phyloP scores from a whole-genome alignment of 2,888 invertebrate genomes.

The Parnassius smintheus region DNA sequence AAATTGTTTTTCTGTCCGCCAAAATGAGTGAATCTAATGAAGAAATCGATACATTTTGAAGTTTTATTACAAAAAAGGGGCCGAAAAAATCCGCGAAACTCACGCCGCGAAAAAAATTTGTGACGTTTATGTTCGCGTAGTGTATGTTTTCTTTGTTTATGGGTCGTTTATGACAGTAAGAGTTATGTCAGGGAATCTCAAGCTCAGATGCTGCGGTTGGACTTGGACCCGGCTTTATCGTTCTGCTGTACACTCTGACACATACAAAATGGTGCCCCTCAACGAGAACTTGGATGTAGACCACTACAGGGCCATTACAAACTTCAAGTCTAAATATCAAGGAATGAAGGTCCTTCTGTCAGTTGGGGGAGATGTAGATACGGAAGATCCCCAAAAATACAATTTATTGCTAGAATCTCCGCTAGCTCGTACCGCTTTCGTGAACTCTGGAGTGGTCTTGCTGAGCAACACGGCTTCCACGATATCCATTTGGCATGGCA shows the following conservation, averaged over 20 bases:
- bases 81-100: too few relatives aligned
- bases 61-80: too few relatives aligned
- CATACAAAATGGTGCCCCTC: conserved; percentile 85
- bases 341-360: conserved; percentile 87
- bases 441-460: conserved; percentile 87
- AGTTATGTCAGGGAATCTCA: conserved; percentile 68
- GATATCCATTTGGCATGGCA: conserved; percentile 94
- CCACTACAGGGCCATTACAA: conserved; percentile 86
- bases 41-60: too few relatives aligned
- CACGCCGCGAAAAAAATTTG: too few relatives aligned
- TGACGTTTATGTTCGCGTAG: too few relatives aligned
- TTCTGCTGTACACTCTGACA: conserved; percentile 88
- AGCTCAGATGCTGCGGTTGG: conserved; percentile 86
- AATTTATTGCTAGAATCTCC: conserved; percentile 86
- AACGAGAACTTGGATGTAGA: conserved; percentile 88
- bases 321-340: conserved; percentile 85
- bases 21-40: too few relatives aligned
- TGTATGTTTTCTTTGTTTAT: too few relatives aligned
- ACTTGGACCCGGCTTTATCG: conserved; percentile 87
- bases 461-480: conserved; percentile 91
- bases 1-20: too few relatives aligned
- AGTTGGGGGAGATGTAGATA: conserved; percentile 89
- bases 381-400: conserved; percentile 84
- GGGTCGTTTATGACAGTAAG: too few relatives aligned
- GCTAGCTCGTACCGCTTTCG: conserved; percentile 87